Conservation (phyloP, 2,797 vertebrate genomes). For the Babyrousa celebensis region DNA sequence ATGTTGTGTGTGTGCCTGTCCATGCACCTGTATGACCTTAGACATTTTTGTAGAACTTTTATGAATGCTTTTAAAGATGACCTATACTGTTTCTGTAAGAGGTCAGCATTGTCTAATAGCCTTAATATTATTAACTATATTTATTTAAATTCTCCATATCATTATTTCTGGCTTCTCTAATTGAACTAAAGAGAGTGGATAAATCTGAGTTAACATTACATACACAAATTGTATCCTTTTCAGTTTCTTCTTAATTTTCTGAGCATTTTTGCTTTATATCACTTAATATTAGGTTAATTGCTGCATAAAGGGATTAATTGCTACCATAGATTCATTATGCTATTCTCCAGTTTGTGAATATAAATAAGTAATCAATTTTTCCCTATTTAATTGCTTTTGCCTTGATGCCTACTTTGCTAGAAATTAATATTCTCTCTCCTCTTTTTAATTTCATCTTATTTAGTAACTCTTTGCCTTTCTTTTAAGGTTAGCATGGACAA, state of each 20-base stretch:
- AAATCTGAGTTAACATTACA: constrained; percentile 36
- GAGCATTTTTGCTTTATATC: constrained; percentile 38
- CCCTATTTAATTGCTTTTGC: constrained; percentile 36
- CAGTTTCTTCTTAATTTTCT: constrained; percentile 15
- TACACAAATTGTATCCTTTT: neutral
- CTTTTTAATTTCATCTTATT: constrained; percentile 60
- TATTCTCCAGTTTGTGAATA: constrained; percentile 33
- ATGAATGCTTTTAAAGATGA: neutral
- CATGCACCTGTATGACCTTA: neutral
- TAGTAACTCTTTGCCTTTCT: neutral
- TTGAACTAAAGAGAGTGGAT: constrained; percentile 31
- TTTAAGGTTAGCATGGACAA: constrained; percentile 19
- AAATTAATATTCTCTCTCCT: constrained; percentile 43
- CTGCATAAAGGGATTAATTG: constrained; percentile 54
- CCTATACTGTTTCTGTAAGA: neutral
- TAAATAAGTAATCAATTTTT: constrained; percentile 53
- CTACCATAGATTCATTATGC: neutral
- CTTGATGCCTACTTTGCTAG: constrained; percentile 37
- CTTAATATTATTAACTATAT: constrained; percentile 60
- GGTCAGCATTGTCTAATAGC: neutral
- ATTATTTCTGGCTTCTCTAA: constrained; percentile 48
- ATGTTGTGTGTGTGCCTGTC: neutral
- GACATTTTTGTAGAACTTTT: neutral
- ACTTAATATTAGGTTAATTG: constrained; percentile 66
- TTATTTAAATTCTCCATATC: constrained; percentile 11